phyloP scores from a whole-genome alignment of 2,113 vertebrate genomes.

The Actenoides lindsayi region DNA sequence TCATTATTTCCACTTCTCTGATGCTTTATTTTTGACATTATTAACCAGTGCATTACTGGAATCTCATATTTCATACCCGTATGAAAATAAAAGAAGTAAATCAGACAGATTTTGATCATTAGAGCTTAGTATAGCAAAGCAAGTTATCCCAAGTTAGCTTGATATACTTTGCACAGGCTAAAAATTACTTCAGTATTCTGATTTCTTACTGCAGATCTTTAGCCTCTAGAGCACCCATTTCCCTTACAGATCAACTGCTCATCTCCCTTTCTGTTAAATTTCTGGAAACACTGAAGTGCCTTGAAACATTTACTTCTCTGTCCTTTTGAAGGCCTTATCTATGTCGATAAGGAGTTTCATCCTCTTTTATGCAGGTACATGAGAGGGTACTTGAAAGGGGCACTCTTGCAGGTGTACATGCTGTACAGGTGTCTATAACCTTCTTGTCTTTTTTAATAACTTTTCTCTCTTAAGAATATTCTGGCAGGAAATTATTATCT shows the following conservation, averaged over 20 bases:
- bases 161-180: neutral
- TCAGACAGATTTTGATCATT: neutral
- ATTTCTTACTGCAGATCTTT: neutral
- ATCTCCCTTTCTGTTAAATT: neutral
- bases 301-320: neutral
- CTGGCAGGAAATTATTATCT: neutral
- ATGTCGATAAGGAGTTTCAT: neutral
- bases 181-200: neutral
- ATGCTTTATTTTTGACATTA: conserved; percentile 1
- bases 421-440: neutral
- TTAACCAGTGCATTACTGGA: neutral
- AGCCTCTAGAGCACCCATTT: neutral
- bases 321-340: neutral
- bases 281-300: neutral
- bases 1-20: conserved; percentile 13
- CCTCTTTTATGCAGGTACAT: neutral
- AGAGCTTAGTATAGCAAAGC: neutral
- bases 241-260: neutral
- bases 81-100: neutral
- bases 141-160: neutral
- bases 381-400: neutral
- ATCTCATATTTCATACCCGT: neutral
- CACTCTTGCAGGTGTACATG: neutral
- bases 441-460: neutral
- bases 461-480: neutral